phyloP scores from a whole-genome alignment of 2,888 invertebrate genomes.

The Hedychridium roseum region DNA sequence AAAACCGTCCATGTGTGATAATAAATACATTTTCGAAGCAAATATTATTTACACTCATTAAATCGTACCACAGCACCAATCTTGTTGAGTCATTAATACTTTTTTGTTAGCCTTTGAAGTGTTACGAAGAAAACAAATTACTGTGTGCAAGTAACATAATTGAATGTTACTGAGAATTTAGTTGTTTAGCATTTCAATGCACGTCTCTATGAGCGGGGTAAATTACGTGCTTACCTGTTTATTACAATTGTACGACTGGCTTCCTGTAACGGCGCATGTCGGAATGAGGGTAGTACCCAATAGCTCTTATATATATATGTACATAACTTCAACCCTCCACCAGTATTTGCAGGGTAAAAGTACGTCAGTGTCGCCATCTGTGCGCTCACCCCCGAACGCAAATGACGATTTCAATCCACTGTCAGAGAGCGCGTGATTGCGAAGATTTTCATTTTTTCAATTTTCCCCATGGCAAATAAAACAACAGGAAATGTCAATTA shows the following conservation, averaged over 20 bases:
- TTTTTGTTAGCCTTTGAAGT: too few species aligned
- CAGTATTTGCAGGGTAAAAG: too few species aligned
- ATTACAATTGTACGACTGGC: conserved; percentile 17
- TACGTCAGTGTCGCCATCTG: conserved; percentile 53
- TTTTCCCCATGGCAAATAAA: conserved; percentile 9
- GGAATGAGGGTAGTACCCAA: conserved; percentile 27
- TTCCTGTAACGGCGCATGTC: conserved; percentile 34
- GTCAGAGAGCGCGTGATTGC: conserved; percentile 22
- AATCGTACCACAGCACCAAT: too few species aligned
- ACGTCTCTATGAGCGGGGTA: background rate
- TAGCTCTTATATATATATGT: too few species aligned
- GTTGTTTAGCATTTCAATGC: conserved; percentile 1
- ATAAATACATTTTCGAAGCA: too few species aligned
- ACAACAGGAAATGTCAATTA: background rate
- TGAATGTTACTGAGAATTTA: background rate
- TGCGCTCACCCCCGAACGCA: conserved; percentile 39
- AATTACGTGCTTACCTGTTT: conserved; percentile 18
- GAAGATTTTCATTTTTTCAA: conserved; percentile 24
- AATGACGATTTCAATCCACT: conserved; percentile 21
- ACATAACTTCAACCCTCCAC: too few species aligned
- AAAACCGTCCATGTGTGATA: too few species aligned
- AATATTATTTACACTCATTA: too few species aligned
- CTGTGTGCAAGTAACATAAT: background rate
- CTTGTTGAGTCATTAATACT: too few species aligned
- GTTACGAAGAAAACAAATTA: background rate